phyloP scores from a whole-genome alignment of 2,797 vertebrate species.

The Phataginus tetradactyla region DNA sequence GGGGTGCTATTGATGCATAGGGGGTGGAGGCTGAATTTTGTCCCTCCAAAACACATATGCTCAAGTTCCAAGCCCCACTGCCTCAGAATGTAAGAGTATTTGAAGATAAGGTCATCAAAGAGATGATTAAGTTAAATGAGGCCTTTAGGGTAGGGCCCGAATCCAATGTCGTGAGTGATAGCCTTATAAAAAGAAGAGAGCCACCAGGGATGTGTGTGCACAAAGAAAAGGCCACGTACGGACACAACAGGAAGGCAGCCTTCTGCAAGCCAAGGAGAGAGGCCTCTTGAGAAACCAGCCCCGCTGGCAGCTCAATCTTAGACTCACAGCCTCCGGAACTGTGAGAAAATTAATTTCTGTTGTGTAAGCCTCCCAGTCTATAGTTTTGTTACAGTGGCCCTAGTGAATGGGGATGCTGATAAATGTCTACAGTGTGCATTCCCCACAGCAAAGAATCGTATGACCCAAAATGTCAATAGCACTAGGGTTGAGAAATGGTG shows the following conservation, averaged over 20 bases:
- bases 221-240: not conserved
- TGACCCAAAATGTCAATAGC: not conserved
- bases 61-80: not conserved
- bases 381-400: not conserved
- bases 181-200: not conserved
- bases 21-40: not conserved
- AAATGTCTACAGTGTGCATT: not conserved
- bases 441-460: not conserved
- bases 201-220: not conserved
- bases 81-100: not conserved
- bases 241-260: not conserved
- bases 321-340: not conserved
- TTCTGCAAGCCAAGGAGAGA: not conserved
- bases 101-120: conserved; percentile 18
- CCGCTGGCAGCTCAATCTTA: not conserved
- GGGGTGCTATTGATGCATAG: not conserved
- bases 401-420: not conserved
- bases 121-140: not conserved
- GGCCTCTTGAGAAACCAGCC: not conserved
- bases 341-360: not conserved
- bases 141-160: not conserved
- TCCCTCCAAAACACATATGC: not conserved
- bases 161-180: not conserved
- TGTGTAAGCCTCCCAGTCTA: not conserved
- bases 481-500: not conserved